These are phyloP conservation scores for Agriopis marginaria DNA, from an alignment of 2,888 invertebrate species.

Conservation along the genomic window DNA sequence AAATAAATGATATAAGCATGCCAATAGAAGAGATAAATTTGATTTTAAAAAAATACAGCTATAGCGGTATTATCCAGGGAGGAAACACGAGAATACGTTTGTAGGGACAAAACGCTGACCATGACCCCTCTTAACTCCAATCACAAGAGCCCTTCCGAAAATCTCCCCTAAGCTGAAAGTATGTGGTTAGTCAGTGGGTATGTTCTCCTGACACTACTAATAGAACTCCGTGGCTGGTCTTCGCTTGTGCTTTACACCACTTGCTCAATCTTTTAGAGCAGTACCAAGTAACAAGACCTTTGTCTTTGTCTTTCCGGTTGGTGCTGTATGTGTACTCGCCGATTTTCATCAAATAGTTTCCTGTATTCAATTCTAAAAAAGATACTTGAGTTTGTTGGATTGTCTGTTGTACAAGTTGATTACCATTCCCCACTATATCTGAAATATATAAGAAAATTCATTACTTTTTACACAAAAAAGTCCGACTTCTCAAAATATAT, in stretches of 20 bases:
- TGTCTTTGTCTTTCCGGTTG: constrained; percentile 1
- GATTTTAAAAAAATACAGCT: too few relatives aligned
- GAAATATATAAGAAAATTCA: neutral
- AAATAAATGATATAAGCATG: too few relatives aligned
- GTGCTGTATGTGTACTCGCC: constrained; percentile 20
- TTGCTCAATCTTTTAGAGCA: constrained; percentile 25
- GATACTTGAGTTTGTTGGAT: too few relatives aligned
- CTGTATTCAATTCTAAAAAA: neutral
- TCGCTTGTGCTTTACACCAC: constrained; percentile 2
- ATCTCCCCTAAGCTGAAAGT: too few relatives aligned
- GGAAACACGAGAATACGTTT: too few relatives aligned
- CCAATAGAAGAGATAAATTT: too few relatives aligned
- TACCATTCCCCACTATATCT: neutral
- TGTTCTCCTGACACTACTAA: neutral
- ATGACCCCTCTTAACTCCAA: too few relatives aligned
- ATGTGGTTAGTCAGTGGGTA: neutral
- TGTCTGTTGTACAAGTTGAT: neutral
- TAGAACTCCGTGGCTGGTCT: neutral
- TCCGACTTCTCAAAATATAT: neutral
- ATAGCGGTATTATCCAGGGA: too few relatives aligned
- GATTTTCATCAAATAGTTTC: constrained; percentile 13
- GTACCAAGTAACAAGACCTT: constrained; percentile 21
- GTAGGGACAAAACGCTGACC: too few relatives aligned
- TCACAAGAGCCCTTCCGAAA: too few relatives aligned
- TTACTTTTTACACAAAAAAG: too few relatives aligned